Evolutionary conservation across 1,140 invertebrate genomes (phyloP).

Genomic region (Ceratoteleas bidentatus): DNA sequence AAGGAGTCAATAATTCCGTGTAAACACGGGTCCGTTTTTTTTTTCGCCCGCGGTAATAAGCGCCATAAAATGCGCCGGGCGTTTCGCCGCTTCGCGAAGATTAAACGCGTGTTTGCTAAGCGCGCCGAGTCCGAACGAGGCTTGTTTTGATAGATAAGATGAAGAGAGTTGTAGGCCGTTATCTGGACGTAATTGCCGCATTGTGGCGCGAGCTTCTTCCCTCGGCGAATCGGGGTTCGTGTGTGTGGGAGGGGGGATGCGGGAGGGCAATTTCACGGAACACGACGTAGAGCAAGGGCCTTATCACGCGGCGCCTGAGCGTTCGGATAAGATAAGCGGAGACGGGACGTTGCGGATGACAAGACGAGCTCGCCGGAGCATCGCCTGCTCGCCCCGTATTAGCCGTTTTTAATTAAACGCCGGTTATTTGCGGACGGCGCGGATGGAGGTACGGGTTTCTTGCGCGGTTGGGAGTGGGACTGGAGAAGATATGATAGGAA

Average conservation of each 20-base stretch:
- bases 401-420: slow-evolving; percentile 31
- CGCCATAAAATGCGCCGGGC: no score
- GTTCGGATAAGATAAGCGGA: slow-evolving; percentile 71
- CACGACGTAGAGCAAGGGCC: slow-evolving; percentile 66
- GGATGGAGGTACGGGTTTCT: no score
- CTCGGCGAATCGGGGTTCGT: slow-evolving; percentile 38
- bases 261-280: slow-evolving; percentile 71
- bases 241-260: slow-evolving; percentile 42
- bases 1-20: slow-evolving; percentile 32
- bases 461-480: no score
- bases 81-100: neutral
- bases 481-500: no score
- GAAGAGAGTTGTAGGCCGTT: slow-evolving; percentile 54
- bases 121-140: slow-evolving; percentile 20
- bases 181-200: slow-evolving; percentile 60
- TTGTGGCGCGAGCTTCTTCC: slow-evolving; percentile 55
- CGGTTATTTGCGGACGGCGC: neutral
- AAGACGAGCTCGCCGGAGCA: slow-evolving; percentile 49
- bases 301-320: slow-evolving; percentile 65
- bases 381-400: slow-evolving; percentile 27
- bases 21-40: slow-evolving; percentile 2
- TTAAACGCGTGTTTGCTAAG: slow-evolving; percentile 46
- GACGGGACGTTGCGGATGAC: slow-evolving; percentile 66
- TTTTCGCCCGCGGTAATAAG: neutral
- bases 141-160: slow-evolving; percentile 56